Evolutionary conservation across 2,797 vertebrate species (phyloP), one percentile per base, ranked within the genome.

Genomic region (Sparidentex hasta): DNA sequence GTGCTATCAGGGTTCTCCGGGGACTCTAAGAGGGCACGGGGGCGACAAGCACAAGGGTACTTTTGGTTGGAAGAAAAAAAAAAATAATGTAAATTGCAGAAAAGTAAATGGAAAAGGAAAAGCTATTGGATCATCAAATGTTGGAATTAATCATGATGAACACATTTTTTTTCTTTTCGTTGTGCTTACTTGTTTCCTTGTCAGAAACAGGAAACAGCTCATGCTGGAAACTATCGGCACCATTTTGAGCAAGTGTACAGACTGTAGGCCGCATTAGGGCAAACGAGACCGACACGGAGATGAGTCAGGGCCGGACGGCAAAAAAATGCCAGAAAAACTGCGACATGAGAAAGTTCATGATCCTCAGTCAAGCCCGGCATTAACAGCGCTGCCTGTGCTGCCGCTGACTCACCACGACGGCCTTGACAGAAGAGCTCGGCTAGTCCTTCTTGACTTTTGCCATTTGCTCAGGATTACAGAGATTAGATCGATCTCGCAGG

Each of bases 391-490:
- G 21, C 23, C 58, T 21, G 25, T 21, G 33, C 64, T 43, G 80
- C 78, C 62, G 80, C 78, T 65, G 84, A 84, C 46, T 83, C 76
- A 78, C 64, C n/a, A 11, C 23, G 43, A 63, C 14, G 55, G 78
- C 80, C 83, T 86, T 84, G 76, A 76, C 67, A 25, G 56, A 51
- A 46, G 38, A 18, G 51, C 77, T 58, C 65, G 1, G 56, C 73
- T 21, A 20, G 78, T 67, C 71, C 82, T 78, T 80, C 88, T 92
- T 90, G 81, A 91, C 88, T 80, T 87, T 73, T 82, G 74, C 58
- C 66, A 38, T 89, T 91, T 90, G 80, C 59, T 78, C 63, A 78
- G 80, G 87, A 87, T 90, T 88, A 85, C 72, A 52, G 33, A 76
- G 83, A 91, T 91, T 85, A 87, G 27, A 88, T 85, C 29, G 20